These are phyloP conservation scores for Manis javanica DNA, from an alignment of 2,797 vertebrate species.

Conservation along the genomic window DNA sequence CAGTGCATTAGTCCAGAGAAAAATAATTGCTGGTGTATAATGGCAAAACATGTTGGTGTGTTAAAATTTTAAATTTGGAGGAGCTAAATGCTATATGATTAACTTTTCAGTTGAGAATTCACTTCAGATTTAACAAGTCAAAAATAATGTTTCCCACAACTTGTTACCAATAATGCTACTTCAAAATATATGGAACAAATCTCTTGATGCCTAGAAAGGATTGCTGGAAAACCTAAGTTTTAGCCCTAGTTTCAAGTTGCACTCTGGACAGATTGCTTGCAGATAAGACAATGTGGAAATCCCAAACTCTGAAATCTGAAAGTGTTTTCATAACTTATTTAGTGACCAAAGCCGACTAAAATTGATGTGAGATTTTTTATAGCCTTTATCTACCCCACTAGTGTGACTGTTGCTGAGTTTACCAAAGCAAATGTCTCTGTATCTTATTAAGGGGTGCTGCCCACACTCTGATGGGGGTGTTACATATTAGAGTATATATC, in stretches of 20 bases:
- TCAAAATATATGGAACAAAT: neutral
- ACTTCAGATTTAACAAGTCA: neutral
- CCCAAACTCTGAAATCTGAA: neutral
- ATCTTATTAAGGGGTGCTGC: neutral
- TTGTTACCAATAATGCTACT: neutral
- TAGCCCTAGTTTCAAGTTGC: neutral
- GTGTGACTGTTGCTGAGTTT: neutral
- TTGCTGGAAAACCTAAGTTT: neutral
- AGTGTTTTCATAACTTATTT: neutral
- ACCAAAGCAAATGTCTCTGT: neutral
- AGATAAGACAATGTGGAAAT: neutral
- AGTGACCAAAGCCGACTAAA: neutral
- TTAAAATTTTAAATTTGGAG: neutral
- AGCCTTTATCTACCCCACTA: neutral
- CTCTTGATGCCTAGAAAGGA: neutral
- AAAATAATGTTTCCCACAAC: neutral
- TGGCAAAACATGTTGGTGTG: neutral
- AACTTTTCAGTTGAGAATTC: neutral
- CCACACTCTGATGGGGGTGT: neutral
- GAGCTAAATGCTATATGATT: neutral
- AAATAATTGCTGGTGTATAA: neutral
- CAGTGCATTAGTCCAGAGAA: neutral
- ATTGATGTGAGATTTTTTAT: neutral
- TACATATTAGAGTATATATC: neutral
- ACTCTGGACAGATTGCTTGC: neutral